Evolutionary conservation across 2,113 vertebrate genomes (phyloP).

Genomic region (Heptranchias perlo): DNA sequence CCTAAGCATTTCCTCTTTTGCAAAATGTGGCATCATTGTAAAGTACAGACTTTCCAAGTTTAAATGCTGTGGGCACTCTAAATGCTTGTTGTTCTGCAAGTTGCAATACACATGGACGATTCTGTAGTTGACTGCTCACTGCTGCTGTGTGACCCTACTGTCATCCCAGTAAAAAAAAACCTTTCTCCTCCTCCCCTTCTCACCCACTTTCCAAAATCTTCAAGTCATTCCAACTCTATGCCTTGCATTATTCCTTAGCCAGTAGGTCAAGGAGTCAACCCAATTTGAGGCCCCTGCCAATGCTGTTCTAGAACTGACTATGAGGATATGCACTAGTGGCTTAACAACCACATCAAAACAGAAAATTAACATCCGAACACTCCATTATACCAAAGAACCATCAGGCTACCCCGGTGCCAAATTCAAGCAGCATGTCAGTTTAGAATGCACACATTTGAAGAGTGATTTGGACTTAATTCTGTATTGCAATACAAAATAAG

Average conservation of each 20-base stretch:
- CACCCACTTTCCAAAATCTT: background rate
- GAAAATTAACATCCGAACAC: background rate
- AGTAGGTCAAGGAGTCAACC: background rate
- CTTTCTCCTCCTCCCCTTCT: background rate
- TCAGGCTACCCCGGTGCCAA: constrained; percentile 37
- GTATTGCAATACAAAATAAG: no score
- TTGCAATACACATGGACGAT: background rate
- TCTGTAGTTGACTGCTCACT: background rate
- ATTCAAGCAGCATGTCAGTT: background rate
- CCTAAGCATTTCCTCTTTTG: no score
- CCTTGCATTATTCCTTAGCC: background rate
- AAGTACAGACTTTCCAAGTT: no score
- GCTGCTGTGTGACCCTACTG: background rate
- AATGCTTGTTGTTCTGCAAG: background rate
- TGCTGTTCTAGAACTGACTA: background rate
- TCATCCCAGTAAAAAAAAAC: background rate
- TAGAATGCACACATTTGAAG: background rate
- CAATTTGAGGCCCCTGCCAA: background rate
- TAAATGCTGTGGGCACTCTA: background rate
- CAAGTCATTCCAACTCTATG: background rate
- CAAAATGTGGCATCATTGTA: no score
- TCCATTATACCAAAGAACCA: constrained; percentile 44
- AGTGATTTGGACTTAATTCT: background rate
- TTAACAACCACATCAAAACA: background rate
- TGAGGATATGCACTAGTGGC: background rate